These are phyloP conservation scores for Dilophus febrilis DNA, from an alignment of 2,888 invertebrate species.

Conservation along the genomic window DNA sequence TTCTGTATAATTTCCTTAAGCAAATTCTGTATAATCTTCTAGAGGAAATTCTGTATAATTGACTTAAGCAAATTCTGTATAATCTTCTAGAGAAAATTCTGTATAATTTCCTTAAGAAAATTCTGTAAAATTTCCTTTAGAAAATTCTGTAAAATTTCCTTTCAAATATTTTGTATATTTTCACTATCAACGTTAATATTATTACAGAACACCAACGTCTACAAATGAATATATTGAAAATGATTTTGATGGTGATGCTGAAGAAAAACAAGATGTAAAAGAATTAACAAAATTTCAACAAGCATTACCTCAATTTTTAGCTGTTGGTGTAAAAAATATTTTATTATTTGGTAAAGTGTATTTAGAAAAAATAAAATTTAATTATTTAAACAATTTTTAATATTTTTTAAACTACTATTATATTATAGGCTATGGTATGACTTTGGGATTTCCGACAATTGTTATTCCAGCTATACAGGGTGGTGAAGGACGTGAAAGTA, in stretches of 20 bases:
- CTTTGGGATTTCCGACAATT: constrained; percentile 64
- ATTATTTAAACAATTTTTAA: background rate
- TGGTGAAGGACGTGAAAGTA: constrained; percentile 25
- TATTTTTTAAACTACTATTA: too few relatives aligned
- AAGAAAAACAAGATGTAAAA: too few relatives aligned
- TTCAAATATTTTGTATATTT: too few relatives aligned
- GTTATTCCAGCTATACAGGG: constrained; percentile 56
- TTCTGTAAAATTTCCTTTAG: too few relatives aligned
- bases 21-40: too few relatives aligned
- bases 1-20: too few relatives aligned
- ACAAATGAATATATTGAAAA: background rate
- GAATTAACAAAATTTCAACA: constrained; percentile 32
- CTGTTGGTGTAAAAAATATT: constrained; percentile 67
- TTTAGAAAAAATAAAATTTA: background rate
- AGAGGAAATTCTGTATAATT: too few relatives aligned
- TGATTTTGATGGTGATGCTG: background rate
- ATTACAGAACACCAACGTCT: background rate
- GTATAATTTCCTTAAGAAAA: too few relatives aligned
- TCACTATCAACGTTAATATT: too few relatives aligned
- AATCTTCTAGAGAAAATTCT: too few relatives aligned
- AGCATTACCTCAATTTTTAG: constrained; percentile 56
- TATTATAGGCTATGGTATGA: constrained; percentile 53
- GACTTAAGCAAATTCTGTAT: too few relatives aligned
- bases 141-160: too few relatives aligned
- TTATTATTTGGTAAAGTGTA: constrained; percentile 43